These are phyloP conservation scores for Temnothorax unifasciatus DNA, from an alignment of 2,888 invertebrate species.

Conservation along the genomic window DNA sequence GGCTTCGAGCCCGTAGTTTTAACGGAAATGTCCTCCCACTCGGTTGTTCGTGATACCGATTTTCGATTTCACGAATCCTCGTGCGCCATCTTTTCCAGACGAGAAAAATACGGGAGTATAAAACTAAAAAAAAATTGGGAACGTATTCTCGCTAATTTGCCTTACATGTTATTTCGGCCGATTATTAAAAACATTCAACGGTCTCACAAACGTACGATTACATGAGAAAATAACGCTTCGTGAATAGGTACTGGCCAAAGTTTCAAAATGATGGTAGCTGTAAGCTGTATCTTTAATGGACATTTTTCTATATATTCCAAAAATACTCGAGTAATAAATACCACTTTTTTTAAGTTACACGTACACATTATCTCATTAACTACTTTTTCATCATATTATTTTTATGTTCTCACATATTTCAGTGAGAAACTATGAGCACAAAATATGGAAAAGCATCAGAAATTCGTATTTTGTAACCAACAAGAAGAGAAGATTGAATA, in stretches of 20 bases:
- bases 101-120: slow-evolving; percentile 4
- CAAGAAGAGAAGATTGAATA: background rate
- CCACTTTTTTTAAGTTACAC: background rate
- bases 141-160: slow-evolving; percentile 16
- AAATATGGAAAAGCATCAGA: background rate
- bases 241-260: background rate
- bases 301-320: background rate
- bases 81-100: background rate
- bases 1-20: slow-evolving; percentile 74
- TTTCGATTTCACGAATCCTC: slow-evolving; percentile 49
- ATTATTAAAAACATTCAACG: slow-evolving; percentile 23
- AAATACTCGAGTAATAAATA: background rate
- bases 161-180: background rate
- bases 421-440: background rate
- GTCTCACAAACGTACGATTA: slow-evolving; percentile 15
- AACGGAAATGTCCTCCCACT: slow-evolving; percentile 67
- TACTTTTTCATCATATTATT: background rate
- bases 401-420: background rate
- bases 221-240: background rate
- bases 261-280: background rate
- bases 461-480: background rate
- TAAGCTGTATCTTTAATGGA: background rate
- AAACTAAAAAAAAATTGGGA: slow-evolving; percentile 7
- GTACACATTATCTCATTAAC: background rate
- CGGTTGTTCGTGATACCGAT: slow-evolving; percentile 56